phyloP scores from a whole-genome alignment of 2,888 invertebrate species.

The Odontomyia ornata region DNA sequence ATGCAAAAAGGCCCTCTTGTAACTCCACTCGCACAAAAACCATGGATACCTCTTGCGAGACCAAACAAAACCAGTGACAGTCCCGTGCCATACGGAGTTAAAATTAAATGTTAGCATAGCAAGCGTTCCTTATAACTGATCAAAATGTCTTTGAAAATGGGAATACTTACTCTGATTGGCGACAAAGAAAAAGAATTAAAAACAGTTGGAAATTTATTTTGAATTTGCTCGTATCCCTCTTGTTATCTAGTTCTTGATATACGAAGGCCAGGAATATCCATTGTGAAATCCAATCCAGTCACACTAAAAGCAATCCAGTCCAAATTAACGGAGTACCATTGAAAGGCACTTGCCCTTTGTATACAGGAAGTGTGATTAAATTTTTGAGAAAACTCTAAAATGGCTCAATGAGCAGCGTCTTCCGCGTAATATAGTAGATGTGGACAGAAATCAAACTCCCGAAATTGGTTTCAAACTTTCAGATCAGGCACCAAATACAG shows the following conservation, averaged over 20 bases:
- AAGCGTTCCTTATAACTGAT: no score
- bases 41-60: no score
- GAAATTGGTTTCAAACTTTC: slow-evolving; percentile 50
- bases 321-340: slow-evolving; percentile 56
- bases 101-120: no score
- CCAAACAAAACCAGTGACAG: no score
- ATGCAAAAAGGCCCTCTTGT: no score
- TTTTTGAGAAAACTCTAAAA: slow-evolving; percentile 57
- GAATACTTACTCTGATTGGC: slow-evolving; percentile 2
- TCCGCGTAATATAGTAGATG: slow-evolving; percentile 45
- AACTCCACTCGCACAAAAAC: no score
- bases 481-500: slow-evolving; percentile 57
- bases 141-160: slow-evolving; percentile 32
- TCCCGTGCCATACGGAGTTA: no score
- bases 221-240: slow-evolving; percentile 58
- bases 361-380: slow-evolving; percentile 57
- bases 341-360: slow-evolving; percentile 55
- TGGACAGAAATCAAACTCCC: slow-evolving; percentile 51
- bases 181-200: background rate
- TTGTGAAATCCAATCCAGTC: slow-evolving; percentile 60
- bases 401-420: slow-evolving; percentile 54
- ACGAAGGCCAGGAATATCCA: slow-evolving; percentile 56
- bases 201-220: slow-evolving; percentile 56
- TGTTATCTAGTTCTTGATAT: slow-evolving; percentile 57
- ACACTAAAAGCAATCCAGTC: slow-evolving; percentile 55